A percentile compares a stretch with the other conserved stretches of the same genome.
Conservation (phyloP, 2,113 vertebrate genomes). For the Percina caprodes region DNA sequence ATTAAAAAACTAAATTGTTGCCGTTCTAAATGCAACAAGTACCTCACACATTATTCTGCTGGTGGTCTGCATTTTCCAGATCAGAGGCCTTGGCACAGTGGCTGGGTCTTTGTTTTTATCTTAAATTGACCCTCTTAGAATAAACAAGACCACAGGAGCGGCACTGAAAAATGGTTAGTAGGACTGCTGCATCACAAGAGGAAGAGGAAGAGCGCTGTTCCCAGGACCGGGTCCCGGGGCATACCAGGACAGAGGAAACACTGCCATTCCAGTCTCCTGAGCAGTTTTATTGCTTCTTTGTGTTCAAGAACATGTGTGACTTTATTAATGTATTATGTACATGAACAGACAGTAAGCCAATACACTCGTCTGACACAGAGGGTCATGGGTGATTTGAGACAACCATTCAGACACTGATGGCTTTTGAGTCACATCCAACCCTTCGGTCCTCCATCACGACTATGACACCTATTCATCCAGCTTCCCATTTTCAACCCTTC, state of each 20-base stretch:
- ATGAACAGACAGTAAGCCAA: not conserved
- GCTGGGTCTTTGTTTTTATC: slow-evolving; percentile 42
- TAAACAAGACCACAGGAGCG: slow-evolving; percentile 20
- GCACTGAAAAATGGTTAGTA: not conserved
- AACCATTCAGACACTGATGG: not conserved
- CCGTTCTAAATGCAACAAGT: not conserved
- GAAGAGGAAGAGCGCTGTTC: slow-evolving; percentile 61
- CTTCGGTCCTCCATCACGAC: slow-evolving; percentile 20
- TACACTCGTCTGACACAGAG: not conserved
- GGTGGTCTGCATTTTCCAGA: slow-evolving; percentile 7
- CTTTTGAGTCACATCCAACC: not conserved
- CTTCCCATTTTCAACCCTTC: not conserved
- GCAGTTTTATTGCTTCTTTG: slow-evolving; percentile 1
- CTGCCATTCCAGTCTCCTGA: slow-evolving; percentile 14
- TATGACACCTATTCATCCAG: not conserved
- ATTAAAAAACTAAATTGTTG: too few relatives aligned
- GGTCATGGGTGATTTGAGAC: not conserved
- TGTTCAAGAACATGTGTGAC: not conserved
- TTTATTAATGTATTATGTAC: slow-evolving; percentile 1
- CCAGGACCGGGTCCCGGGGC: slow-evolving; percentile 37
- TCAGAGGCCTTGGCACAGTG: slow-evolving; percentile 31
- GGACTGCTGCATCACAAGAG: slow-evolving; percentile 57
- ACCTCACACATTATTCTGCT: too few relatives aligned
- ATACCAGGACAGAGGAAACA: slow-evolving; percentile 60
- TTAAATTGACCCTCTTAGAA: slow-evolving; percentile 25